Evolutionary conservation across 2,888 invertebrate genomes (phyloP).

Genomic region (Agrilus biguttatus): DNA sequence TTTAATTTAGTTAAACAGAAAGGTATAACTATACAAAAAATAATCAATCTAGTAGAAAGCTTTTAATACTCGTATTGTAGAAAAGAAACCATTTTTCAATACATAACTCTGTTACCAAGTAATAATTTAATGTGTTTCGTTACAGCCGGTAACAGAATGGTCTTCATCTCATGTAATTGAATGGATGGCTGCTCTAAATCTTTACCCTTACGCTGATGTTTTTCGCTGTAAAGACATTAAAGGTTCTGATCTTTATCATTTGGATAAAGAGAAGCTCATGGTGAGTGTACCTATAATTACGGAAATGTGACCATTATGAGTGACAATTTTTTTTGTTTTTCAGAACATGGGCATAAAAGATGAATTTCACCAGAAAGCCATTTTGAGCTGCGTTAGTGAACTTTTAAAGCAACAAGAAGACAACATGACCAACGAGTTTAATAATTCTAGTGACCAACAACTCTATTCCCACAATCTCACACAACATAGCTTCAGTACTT

Average conservation of each 20-base stretch:
- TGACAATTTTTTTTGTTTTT: slow-evolving; percentile 16
- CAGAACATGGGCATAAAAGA: slow-evolving; percentile 64
- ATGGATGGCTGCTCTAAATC: slow-evolving; percentile 61
- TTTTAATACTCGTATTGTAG: too few relatives aligned
- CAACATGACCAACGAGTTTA: slow-evolving; percentile 12
- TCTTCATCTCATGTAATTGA: slow-evolving; percentile 53
- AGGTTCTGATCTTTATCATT: slow-evolving; percentile 47
- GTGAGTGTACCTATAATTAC: slow-evolving; percentile 31
- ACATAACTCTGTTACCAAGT: not conserved
- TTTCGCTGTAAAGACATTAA: slow-evolving; percentile 57
- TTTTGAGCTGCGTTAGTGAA: slow-evolving; percentile 53
- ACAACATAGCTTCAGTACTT: slow-evolving; percentile 50
- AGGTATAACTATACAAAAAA: too few relatives aligned
- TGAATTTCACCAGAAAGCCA: slow-evolving; percentile 55
- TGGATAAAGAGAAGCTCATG: slow-evolving; percentile 52
- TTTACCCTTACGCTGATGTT: slow-evolving; percentile 55
- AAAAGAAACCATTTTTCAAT: too few relatives aligned
- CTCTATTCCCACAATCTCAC: slow-evolving; percentile 32
- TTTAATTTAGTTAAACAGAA: too few relatives aligned
- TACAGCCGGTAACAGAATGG: slow-evolving; percentile 57
- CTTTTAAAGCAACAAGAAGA: slow-evolving; percentile 34
- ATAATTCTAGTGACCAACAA: slow-evolving; percentile 11
- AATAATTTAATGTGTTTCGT: slow-evolving; percentile 14
- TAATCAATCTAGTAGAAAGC: too few relatives aligned
- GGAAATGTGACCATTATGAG: not conserved